Conservation (phyloP, 2,797 vertebrate genomes). For the Pangasius krempfi region DNA sequence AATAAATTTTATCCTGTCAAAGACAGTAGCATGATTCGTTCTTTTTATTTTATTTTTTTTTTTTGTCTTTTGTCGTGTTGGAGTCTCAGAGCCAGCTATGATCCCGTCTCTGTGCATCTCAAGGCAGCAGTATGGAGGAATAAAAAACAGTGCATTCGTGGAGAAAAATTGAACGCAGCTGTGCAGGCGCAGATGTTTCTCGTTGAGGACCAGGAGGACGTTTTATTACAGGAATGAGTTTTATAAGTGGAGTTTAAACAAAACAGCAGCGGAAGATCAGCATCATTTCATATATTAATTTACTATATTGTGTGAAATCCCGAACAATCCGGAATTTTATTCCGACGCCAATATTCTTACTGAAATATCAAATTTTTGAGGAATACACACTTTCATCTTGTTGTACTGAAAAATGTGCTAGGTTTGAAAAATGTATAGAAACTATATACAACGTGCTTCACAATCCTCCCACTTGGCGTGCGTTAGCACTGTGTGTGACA, state of each 20-base stretch:
- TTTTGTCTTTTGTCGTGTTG: not conserved
- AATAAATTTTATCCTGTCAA: constrained; percentile 1
- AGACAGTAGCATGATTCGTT: not conserved
- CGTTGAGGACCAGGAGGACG: constrained; percentile 29
- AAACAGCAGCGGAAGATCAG: constrained; percentile 41
- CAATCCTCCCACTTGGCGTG: constrained; percentile 31
- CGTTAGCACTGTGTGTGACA: constrained; percentile 35
- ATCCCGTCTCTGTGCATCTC: not conserved
- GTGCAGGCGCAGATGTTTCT: constrained; percentile 59
- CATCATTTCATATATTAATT: not conserved
- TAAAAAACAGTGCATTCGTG: constrained; percentile 48
- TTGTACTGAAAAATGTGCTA: not conserved
- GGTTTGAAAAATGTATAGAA: not conserved
- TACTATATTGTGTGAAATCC: not conserved
- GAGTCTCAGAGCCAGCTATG: not conserved
- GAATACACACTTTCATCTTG: not conserved
- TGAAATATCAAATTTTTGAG: not conserved
- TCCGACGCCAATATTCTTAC: not conserved
- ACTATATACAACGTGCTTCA: not conserved
- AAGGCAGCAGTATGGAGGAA: constrained; percentile 11
- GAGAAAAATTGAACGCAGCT: constrained; percentile 67
- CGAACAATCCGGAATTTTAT: not conserved
- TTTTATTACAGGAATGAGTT: constrained; percentile 56
- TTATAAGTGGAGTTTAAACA: constrained; percentile 58
- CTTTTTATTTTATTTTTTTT: not conserved